Base-by-base conservation (phyloP, 2,888 invertebrate species). In the Oxystoma pomonae region DNA sequence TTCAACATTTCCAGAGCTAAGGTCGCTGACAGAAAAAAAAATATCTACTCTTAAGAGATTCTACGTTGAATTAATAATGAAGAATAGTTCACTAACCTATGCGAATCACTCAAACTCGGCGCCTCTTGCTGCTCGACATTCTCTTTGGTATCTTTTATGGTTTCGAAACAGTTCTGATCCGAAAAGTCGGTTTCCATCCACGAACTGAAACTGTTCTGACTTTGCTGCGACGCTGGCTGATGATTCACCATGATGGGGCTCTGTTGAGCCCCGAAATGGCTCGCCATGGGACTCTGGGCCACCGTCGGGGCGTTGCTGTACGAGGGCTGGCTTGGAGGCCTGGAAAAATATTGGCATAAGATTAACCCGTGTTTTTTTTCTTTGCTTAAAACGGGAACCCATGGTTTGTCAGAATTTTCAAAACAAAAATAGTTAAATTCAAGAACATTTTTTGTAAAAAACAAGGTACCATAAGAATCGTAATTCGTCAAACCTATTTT, bases 111-210 rank as follows among this genome's bases (percentile, higher is more conserved):
- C 73, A 74, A 74, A 70, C 72, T 74, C 49, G 74, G 71, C 20
- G 76, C 71, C 64, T 80, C 76, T 3, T 7, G 5, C 73, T 81
- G 77, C 76, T 80, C 74, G 73, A 82, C 75, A 75, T 80, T 78
- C 73, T 81, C 82, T 81, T 81, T 81, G 73, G 77, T 77, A 75
- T 82, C 81, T 74, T 81, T 79, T 49, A 75, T 74, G 50, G 85
- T 84, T 70, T 85, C 84, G 59, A 83, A 78, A 16, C 63, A 67
- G 62, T 64, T 72, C 20, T 64, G 67, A 52, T 67, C 67, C n/a
- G 57, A 59, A 52, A 52, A 81, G 22, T 86, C 86, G 55, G 83
- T 81, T 76, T 89, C 81, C 60, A 89, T 85, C 78, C 88, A 87
- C 64, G 86, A 82, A 79, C 86, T 87, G 70, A 85, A 75, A 76